Evolutionary conservation across 2,888 invertebrate species (phyloP), one percentile per base, ranked within the genome.

Genomic region (Xestia c-nigrum): DNA sequence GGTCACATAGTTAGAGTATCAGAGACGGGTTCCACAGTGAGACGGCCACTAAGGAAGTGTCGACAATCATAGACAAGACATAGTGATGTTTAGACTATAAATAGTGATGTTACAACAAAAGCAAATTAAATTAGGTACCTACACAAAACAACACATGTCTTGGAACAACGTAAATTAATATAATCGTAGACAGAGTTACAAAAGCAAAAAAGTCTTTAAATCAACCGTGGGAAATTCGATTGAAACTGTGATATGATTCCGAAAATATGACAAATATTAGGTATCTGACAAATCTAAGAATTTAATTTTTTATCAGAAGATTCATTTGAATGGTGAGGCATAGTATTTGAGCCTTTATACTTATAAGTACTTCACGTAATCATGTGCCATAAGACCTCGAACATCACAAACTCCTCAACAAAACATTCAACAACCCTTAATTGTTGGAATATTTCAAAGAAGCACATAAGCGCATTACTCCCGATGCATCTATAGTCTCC

Each of bases 401-500:
- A 24, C 40, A 31, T 57, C 16, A 50, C 10, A 24, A 40, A 46
- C 16, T 47, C 78, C 21, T 55, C 57, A 68, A 81, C 74, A 70
- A 71, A 78, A 74, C 86, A 83, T 80, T 81, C 85, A 69, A 66
- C 59, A 31, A 55, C 46, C 76, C 77, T 68, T 85, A 81, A 86
- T 88, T 86, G 79, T 85, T 71, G 66, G 67, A 76, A 85, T 83
- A 80, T 83, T 85, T 81, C 74, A 87, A 83, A 83, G 79, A 55
- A 76, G 76, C 75, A 73, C 59, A 82, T 82, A 85, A 85, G 83
- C 77, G 78, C 78, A 84, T 89, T 88, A 85, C 85, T 81, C 79
- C 81, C 86, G 83, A 89, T 89, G 85, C 89, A 87, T 87, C 87
- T 85, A 89, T 88, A 87, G 86, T 85, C 85, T 89, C 88, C 86